A percentile compares a stretch with the other conserved stretches of the same genome.
These are phyloP conservation scores for Pomacea maculata DNA, from an alignment of 1,140 invertebrate species.

Conservation along the genomic window DNA sequence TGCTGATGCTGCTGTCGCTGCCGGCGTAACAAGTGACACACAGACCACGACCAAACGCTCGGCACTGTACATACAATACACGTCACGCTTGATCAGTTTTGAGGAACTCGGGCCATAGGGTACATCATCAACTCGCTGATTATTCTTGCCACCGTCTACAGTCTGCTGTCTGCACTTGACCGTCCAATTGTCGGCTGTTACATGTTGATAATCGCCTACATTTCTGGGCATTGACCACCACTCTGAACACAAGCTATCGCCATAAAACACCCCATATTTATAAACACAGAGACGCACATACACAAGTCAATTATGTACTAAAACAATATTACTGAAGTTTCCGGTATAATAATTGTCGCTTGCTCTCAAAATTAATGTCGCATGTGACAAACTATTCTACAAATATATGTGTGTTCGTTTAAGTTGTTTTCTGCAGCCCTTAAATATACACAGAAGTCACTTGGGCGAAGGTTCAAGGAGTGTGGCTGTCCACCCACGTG, in stretches of 20 bases:
- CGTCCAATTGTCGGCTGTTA: neutral
- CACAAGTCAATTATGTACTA: neutral
- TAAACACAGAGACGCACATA: conserved; percentile 3
- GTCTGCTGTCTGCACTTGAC: neutral
- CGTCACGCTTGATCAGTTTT: no score
- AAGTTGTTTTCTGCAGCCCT: neutral
- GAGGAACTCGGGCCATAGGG: no score
- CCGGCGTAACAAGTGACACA: neutral
- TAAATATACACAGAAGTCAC: no score
- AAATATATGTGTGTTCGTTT: neutral
- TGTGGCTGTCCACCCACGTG: no score
- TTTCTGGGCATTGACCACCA: neutral
- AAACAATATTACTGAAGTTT: neutral
- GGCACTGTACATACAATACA: neutral
- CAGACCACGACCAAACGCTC: neutral
- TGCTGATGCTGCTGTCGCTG: neutral
- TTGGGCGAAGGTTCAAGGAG: no score
- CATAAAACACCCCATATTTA: neutral
- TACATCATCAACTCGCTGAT: neutral
- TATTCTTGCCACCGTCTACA: neutral
- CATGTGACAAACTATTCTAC: neutral
- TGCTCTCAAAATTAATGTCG: neutral
- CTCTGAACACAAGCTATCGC: neutral
- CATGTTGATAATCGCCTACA: neutral
- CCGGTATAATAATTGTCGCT: neutral